Evolutionary conservation across 2,113 vertebrate genomes (phyloP).

Genomic region (Aix galericulata): DNA sequence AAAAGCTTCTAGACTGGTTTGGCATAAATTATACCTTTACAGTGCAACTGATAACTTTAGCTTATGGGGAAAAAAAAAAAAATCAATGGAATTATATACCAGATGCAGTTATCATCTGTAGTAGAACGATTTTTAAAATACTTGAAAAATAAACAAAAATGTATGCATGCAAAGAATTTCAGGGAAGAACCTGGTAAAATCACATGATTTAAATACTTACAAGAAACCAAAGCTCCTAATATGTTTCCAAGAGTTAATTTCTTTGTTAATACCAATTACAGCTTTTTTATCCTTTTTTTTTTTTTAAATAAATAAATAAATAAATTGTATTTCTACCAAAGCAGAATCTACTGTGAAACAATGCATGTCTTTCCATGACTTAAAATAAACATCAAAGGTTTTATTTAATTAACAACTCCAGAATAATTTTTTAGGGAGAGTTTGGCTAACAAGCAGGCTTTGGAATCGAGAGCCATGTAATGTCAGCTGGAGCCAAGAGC

Average conservation of each 20-base stretch:
- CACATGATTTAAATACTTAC: not conserved
- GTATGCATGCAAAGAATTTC: not conserved
- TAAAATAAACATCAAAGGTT: not conserved
- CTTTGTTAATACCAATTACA: not conserved
- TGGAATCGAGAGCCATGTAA: conserved; percentile 14
- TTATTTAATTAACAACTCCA: conserved; percentile 62
- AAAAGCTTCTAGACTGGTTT: conserved; percentile 68
- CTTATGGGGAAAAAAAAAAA: not conserved
- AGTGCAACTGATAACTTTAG: conserved; percentile 48
- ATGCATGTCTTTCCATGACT: not conserved
- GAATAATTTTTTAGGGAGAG: conserved; percentile 39
- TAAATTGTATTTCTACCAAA: not conserved
- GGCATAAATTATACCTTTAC: conserved; percentile 68
- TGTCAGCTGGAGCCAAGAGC: conserved; percentile 54
- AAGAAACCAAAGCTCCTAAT: not conserved
- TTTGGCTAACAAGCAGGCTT: conserved; percentile 20
- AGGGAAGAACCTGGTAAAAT: not conserved
- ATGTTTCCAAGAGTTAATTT: not conserved
- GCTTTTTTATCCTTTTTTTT: not conserved
- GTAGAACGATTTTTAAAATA: conserved; percentile 5
- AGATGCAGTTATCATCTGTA: conserved; percentile 12
- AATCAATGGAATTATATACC: not conserved
- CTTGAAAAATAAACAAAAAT: not conserved
- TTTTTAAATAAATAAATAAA: not conserved
- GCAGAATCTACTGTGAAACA: not conserved